phyloP scores from a whole-genome alignment of 2,113 vertebrate species.

The Ciconia maguari region DNA sequence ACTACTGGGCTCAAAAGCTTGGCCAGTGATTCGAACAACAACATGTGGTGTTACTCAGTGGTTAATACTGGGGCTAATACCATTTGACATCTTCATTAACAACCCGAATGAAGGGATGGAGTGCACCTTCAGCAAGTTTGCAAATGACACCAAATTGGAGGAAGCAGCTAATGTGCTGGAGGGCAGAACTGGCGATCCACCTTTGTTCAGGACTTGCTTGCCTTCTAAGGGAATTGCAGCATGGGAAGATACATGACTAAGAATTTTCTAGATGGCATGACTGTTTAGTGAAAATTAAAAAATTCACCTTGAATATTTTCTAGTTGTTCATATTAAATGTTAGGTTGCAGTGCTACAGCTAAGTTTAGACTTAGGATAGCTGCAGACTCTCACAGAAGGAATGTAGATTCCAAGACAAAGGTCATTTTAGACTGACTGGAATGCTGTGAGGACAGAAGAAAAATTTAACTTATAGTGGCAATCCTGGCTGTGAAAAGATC shows the following conservation, averaged over 20 bases:
- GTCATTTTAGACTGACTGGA: neutral
- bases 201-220: neutral
- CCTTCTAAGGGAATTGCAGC: neutral
- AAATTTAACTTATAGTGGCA: neutral
- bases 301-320: neutral
- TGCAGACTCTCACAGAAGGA: neutral
- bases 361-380: neutral
- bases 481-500: neutral
- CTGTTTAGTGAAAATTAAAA: neutral
- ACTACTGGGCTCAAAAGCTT: neutral
- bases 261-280: neutral
- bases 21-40: neutral
- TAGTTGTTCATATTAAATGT: neutral
- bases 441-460: neutral
- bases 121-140: neutral
- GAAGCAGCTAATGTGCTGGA: neutral
- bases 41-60: neutral
- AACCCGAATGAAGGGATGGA: neutral
- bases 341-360: neutral
- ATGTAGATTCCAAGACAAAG: neutral
- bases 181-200: neutral
- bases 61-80: neutral
- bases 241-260: neutral
- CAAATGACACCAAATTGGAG: neutral
- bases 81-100: neutral